These are phyloP conservation scores for Pimpla rufipes DNA, from an alignment of 2,888 invertebrate genomes.

Conservation along the genomic window DNA sequence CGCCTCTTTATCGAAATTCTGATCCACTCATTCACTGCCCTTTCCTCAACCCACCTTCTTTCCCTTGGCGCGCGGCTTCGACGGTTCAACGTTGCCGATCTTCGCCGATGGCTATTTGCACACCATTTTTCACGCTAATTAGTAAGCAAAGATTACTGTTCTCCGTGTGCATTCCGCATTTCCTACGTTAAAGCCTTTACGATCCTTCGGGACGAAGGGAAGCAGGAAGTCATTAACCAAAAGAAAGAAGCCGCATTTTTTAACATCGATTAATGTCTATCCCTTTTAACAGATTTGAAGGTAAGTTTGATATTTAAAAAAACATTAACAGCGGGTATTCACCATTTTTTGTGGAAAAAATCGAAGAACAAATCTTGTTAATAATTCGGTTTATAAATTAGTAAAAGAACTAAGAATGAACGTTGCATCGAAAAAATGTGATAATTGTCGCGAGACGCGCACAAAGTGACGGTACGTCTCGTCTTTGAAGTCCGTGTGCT, in stretches of 20 bases:
- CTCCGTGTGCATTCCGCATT: neutral
- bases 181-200: neutral
- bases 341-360: no score
- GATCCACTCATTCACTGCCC: constrained; percentile 64
- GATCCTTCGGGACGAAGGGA: neutral
- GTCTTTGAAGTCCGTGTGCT: neutral
- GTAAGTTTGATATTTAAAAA: no score
- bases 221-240: neutral
- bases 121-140: constrained; percentile 60
- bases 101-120: constrained; percentile 53
- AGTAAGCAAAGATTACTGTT: constrained; percentile 22
- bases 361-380: no score
- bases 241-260: neutral
- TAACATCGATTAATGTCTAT: no score
- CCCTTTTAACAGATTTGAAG: no score
- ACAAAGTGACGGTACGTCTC: neutral
- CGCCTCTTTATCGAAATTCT: constrained; percentile 71
- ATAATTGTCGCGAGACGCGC: no score
- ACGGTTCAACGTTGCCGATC: neutral
- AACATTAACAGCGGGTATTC: no score
- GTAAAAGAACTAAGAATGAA: no score
- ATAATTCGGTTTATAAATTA: no score
- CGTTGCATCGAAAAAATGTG: no score
- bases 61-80: neutral
- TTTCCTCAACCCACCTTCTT: constrained; percentile 12